Evolutionary conservation across 1,140 invertebrate genomes (phyloP), one percentile per base, ranked within the genome.

Genomic region (Aphidius ervi): DNA sequence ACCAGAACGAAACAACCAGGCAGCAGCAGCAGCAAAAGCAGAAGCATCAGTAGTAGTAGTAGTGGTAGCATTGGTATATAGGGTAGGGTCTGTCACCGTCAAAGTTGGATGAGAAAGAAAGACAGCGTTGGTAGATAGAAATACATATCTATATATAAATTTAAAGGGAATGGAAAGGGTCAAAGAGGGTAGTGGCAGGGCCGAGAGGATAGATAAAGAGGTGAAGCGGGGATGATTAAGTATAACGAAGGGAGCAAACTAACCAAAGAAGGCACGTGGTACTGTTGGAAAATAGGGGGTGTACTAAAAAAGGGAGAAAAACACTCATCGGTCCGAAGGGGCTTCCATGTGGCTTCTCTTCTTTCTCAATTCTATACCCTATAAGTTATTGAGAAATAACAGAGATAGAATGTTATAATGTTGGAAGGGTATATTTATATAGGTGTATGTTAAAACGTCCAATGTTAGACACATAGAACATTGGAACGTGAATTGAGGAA

Each of bases 31-130:
- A 31, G 23, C 23, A 31, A 31, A 31, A 31, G 23, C 23, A 31
- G 23, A 31, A 31, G 63, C 59, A 62, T 50, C 56, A 65, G 64
- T 61, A 64, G 67, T 66, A 68, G 71, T 65, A 65, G 64, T 61
- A 64, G 67, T 66, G 68, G 71, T 65, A 73, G 72, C 23, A 31
- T 31, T 31, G 23, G 23, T 31, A 31, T 31, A 31, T 31, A 3
- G 23, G 74, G 75, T 73, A 78, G 77, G 75, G 75, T 77, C 75
- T 76, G 77, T 76, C 75, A 76, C 74, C 71, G 74, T 77, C 74
- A 72, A 73, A 74, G 74, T 72, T 61, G 61, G 45, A 53, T 47
- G 56, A 56, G 57, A 50, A 53, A 65, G 62, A 67, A 65, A 63
- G 48, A 16, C 16, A 48, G 43, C 10, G 4, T 31, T 16, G 16